A percentile compares a stretch with the other conserved stretches of the same genome.
These are phyloP conservation scores for Myiotriccus ornatus DNA, from an alignment of 2,797 vertebrate species.

Conservation along the genomic window DNA sequence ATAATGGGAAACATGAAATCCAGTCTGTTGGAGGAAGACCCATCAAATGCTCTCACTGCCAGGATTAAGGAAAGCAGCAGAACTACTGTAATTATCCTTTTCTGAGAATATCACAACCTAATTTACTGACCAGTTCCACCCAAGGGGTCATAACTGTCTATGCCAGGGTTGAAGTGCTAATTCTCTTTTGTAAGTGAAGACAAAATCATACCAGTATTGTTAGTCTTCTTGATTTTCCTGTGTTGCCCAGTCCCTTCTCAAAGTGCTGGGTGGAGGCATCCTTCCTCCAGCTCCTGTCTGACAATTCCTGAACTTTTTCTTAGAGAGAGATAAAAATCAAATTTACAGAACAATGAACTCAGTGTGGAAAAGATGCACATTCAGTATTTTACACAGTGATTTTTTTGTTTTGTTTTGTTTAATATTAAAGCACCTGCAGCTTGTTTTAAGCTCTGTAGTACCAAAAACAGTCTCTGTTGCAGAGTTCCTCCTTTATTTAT, in stretches of 20 bases:
- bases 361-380: background rate
- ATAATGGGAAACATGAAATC: background rate
- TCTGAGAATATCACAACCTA: background rate
- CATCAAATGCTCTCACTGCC: background rate
- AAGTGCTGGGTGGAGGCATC: background rate
- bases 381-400: background rate
- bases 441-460: background rate
- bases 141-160: background rate
- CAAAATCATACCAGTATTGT: background rate
- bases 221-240: background rate
- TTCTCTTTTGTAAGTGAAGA: background rate
- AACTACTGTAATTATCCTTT: background rate
- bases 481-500: background rate
- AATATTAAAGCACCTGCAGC: background rate
- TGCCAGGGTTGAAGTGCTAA: background rate
- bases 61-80: background rate
- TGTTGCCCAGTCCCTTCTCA: fast-evolving
- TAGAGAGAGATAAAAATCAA: background rate
- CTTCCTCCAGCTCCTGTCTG: background rate
- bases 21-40: background rate
- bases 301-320: background rate
- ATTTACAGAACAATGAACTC: background rate
- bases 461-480: background rate
- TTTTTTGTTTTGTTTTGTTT: background rate
- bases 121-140: background rate